These are phyloP conservation scores for Acheta domesticus DNA, from an alignment of 2,888 invertebrate genomes.

Conservation along the genomic window DNA sequence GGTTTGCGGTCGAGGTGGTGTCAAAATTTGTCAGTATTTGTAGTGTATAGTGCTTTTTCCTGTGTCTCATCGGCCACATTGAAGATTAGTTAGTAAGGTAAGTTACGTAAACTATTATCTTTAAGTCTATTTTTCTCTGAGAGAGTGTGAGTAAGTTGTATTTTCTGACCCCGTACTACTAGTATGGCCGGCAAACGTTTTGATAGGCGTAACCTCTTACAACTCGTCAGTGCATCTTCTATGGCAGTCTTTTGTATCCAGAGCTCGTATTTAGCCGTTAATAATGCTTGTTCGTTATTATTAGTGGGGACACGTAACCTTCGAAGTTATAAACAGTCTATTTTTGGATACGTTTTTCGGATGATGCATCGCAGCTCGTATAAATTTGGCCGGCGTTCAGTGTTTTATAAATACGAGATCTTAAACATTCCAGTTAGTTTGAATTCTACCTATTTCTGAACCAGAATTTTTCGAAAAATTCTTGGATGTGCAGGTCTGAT, in stretches of 20 bases:
- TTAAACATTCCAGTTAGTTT: not conserved
- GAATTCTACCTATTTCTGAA: not conserved
- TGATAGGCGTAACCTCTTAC: not conserved
- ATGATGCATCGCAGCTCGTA: not conserved
- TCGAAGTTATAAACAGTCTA: not conserved
- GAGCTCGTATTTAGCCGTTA: not conserved
- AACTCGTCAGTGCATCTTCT: not conserved
- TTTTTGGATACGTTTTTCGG: not conserved
- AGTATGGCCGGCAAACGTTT: not conserved
- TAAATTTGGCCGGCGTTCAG: conserved; percentile 9
- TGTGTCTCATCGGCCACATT: conserved; percentile 4
- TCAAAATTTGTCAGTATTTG: not conserved
- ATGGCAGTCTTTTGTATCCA: not conserved
- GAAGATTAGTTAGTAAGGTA: conserved; percentile 9
- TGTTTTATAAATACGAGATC: not conserved
- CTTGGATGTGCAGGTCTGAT: not conserved
- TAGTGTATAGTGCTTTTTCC: not conserved
- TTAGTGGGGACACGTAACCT: not conserved
- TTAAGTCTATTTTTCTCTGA: not conserved
- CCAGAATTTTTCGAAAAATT: not conserved
- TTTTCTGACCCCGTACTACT: not conserved
- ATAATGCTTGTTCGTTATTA: not conserved
- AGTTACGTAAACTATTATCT: not conserved
- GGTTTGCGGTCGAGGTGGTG: conserved; percentile 1
- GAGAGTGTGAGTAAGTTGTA: not conserved